These are phyloP conservation scores for Lasioglossum vierecki DNA, from an alignment of 2,888 invertebrate species.

Conservation along the genomic window DNA sequence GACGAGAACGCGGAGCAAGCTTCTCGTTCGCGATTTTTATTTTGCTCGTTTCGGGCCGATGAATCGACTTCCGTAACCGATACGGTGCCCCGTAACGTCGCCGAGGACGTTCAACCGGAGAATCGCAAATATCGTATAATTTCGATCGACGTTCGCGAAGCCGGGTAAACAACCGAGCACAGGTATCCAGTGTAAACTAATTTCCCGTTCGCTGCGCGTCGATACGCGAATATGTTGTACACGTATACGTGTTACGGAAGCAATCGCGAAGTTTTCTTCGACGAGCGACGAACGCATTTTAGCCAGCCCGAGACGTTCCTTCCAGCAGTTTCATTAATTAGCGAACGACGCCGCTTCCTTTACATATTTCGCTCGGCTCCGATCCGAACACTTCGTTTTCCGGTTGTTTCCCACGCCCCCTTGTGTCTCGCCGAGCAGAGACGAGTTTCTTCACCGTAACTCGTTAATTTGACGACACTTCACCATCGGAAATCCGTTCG, in stretches of 20 bases:
- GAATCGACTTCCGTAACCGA: not conserved
- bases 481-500: constrained; percentile 40
- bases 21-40: constrained; percentile 16
- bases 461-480: constrained; percentile 64
- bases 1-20: not conserved
- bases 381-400: constrained; percentile 17
- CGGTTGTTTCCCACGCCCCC: constrained; percentile 27
- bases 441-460: constrained; percentile 48
- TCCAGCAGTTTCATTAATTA: constrained; percentile 64
- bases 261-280: constrained; percentile 27
- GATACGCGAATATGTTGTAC: not conserved
- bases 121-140: not conserved
- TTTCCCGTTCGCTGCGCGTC: not conserved
- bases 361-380: constrained; percentile 38
- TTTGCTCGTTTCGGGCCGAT: not conserved
- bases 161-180: not conserved
- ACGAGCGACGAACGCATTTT: constrained; percentile 34
- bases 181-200: constrained; percentile 8
- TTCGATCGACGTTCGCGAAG: not conserved
- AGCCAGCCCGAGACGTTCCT: constrained; percentile 20
- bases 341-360: constrained; percentile 41
- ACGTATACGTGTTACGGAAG: not conserved
- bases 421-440: constrained; percentile 48
- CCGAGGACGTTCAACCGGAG: not conserved
- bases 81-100: not conserved